Conservation (phyloP, 2,888 invertebrate genomes). For the Hyposoter dolosus region DNA sequence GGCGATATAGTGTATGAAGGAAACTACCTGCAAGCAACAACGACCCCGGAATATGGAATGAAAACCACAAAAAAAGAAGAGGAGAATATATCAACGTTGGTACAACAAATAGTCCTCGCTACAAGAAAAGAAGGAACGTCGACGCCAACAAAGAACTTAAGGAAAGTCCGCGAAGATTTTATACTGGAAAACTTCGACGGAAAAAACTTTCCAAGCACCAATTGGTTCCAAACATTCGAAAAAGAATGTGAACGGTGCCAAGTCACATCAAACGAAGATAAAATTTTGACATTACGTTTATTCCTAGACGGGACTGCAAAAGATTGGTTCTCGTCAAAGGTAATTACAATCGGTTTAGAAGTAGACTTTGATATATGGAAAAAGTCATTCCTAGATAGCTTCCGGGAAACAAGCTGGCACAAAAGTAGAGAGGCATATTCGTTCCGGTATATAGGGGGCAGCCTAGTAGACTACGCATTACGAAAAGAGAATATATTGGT, state of each 20-base stretch:
- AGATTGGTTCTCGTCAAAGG: conserved; percentile 64
- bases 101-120: conserved; percentile 60
- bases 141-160: conserved; percentile 46
- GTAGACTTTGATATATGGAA: conserved; percentile 58
- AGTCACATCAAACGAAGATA: conserved; percentile 60
- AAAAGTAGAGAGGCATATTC: conserved; percentile 62
- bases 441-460: conserved; percentile 60
- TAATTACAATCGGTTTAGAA: conserved; percentile 63
- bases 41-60: conserved; percentile 55
- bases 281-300: conserved; percentile 59
- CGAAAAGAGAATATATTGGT: conserved; percentile 64
- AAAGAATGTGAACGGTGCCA: conserved; percentile 64
- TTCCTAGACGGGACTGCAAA: conserved; percentile 61
- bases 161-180: conserved; percentile 62
- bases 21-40: conserved; percentile 59
- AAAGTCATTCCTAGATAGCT: conserved; percentile 59
- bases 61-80: conserved; percentile 46
- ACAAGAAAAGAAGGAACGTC: conserved; percentile 45
- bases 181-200: conserved; percentile 59
- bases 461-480: conserved; percentile 62
- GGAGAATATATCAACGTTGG: conserved; percentile 57
- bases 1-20: conserved; percentile 59
- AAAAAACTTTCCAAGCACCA: conserved; percentile 59
- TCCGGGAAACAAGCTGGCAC: conserved; percentile 61
- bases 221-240: conserved; percentile 63